A percentile compares a stretch with the other conserved stretches of the same genome.
These are phyloP conservation scores for Branchipolynoe longqiensis DNA, from an alignment of 2,888 invertebrate species.

Conservation along the genomic window DNA sequence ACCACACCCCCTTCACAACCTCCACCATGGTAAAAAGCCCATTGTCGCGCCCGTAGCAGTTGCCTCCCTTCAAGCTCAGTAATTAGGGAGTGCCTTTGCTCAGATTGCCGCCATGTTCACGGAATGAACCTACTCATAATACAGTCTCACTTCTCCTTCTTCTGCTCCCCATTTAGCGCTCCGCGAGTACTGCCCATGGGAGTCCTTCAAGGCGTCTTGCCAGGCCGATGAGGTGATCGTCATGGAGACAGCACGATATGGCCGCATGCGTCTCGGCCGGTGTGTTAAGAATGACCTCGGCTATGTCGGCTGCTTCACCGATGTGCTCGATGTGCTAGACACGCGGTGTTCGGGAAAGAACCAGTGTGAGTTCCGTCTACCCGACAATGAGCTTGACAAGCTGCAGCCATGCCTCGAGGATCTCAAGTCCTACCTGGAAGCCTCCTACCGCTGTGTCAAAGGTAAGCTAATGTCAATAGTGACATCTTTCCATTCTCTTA, in stretches of 20 bases:
- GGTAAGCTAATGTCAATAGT: constrained; percentile 6
- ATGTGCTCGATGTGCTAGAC: constrained; percentile 54
- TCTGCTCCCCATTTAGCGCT: constrained; percentile 19
- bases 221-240: constrained; percentile 52
- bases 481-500: too few relatives aligned
- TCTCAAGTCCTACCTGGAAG: constrained; percentile 59
- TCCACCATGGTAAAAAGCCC: background rate
- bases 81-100: constrained; percentile 11
- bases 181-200: constrained; percentile 58
- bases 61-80: constrained; percentile 12
- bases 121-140: background rate
- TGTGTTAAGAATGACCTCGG: constrained; percentile 61
- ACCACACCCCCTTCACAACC: too few relatives aligned
- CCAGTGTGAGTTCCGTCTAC: constrained; percentile 50
- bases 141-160: background rate
- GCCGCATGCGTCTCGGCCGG: constrained; percentile 59
- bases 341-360: constrained; percentile 51
- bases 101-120: background rate
- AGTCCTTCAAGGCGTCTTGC: constrained; percentile 57
- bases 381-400: constrained; percentile 57
- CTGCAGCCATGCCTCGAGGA: constrained; percentile 59
- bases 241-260: constrained; percentile 57
- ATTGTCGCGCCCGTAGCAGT: constrained; percentile 10
- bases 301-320: constrained; percentile 58
- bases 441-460: constrained; percentile 53